These are phyloP conservation scores for Cherax quadricarinatus DNA, from an alignment of 1,140 invertebrate genomes.

Conservation along the genomic window DNA sequence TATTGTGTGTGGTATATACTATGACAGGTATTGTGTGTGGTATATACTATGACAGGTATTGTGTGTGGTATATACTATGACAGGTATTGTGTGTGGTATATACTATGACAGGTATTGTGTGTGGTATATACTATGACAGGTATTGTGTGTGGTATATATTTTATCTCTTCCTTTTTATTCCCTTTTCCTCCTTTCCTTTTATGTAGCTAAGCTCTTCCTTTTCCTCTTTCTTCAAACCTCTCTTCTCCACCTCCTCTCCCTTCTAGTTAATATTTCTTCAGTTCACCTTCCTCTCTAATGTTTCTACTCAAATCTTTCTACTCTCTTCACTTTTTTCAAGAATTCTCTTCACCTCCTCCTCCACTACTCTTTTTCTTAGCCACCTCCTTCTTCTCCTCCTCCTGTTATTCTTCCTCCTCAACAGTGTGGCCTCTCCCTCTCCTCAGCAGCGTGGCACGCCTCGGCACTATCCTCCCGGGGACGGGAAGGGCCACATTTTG, in stretches of 20 bases:
- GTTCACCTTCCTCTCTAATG: background rate
- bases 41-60: no score
- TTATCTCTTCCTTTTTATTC: conserved; percentile 17
- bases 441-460: conserved; percentile 22
- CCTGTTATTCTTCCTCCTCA: background rate
- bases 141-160: background rate
- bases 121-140: no score
- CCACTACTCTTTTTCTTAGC: background rate
- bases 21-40: no score
- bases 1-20: no score
- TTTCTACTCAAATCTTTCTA: background rate
- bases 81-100: no score
- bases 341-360: background rate
- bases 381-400: background rate
- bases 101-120: no score
- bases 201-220: background rate
- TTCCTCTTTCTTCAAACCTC: background rate
- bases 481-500: conserved; percentile 56
- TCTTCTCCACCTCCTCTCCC: background rate
- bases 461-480: conserved; percentile 50
- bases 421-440: background rate
- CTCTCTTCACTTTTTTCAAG: background rate
- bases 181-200: conserved; percentile 18
- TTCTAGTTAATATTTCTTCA: background rate
- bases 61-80: no score